Evolutionary conservation across 2,113 vertebrate genomes (phyloP).

Genomic region (Phrynocephalus versicolor): DNA sequence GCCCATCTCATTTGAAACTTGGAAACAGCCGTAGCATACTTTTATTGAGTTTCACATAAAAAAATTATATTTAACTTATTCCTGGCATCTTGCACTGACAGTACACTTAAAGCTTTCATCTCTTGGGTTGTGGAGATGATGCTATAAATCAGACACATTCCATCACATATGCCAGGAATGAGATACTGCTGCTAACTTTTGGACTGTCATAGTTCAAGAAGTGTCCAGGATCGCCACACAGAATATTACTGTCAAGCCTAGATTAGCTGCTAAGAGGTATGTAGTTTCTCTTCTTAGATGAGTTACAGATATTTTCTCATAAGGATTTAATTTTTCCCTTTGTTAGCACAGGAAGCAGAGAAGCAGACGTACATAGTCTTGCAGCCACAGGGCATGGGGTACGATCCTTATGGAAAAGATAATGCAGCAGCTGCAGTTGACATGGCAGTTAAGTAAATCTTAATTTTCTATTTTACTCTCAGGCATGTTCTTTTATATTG

Average conservation of each 20-base stretch:
- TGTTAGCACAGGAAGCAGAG: neutral
- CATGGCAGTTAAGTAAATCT: neutral
- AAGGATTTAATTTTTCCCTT: neutral
- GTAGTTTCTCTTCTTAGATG: neutral
- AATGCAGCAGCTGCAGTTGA: neutral
- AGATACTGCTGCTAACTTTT: neutral
- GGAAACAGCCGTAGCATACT: neutral
- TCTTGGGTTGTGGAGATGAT: neutral
- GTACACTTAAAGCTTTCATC: neutral
- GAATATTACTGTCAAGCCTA: neutral
- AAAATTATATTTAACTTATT: neutral
- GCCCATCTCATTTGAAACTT: neutral
- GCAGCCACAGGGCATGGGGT: neutral
- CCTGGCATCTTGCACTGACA: neutral
- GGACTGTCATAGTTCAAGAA: neutral
- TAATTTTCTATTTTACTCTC: neutral
- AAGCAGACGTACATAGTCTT: neutral
- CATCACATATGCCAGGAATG: neutral
- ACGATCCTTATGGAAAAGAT: neutral
- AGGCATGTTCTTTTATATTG: neutral
- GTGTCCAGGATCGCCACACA: neutral
- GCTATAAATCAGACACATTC: neutral
- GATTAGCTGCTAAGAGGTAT: neutral
- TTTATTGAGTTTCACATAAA: neutral
- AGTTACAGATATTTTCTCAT: neutral